These are phyloP conservation scores for Diabrotica virgifera DNA, from an alignment of 1,140 invertebrate genomes.

Conservation along the genomic window DNA sequence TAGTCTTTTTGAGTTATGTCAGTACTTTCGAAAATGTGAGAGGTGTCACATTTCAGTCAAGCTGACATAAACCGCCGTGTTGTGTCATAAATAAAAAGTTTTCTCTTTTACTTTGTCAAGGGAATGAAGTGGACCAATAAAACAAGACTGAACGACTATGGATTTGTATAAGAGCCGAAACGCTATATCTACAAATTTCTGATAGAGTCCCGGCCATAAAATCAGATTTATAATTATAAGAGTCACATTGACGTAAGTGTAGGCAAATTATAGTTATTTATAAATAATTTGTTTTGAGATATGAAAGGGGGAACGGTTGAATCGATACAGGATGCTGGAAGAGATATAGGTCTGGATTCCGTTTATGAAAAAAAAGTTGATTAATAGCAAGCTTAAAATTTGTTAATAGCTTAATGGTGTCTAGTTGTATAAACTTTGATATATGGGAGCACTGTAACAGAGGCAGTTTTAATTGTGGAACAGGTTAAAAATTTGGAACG, in stretches of 20 bases:
- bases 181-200: conserved; percentile 38
- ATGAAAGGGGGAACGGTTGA: not conserved
- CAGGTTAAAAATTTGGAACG: too few relatives aligned
- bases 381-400: too few relatives aligned
- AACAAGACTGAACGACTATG: conserved; percentile 27
- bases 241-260: conserved; percentile 41
- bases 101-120: conserved; percentile 25
- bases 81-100: conserved; percentile 17
- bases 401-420: too few relatives aligned
- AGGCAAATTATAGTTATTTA: conserved; percentile 38
- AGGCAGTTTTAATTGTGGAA: too few relatives aligned
- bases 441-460: too few relatives aligned
- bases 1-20: too few relatives aligned
- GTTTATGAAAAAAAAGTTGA: too few relatives aligned
- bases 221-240: conserved; percentile 41
- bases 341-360: too few relatives aligned
- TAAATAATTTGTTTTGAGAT: conserved; percentile 37
- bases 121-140: conserved; percentile 30
- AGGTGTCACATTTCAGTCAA: not conserved
- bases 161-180: conserved; percentile 33
- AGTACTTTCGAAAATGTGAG: too few relatives aligned
- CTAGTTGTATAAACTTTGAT: too few relatives aligned
- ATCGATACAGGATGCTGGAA: too few relatives aligned
- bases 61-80: not conserved
- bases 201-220: conserved; percentile 38